Conservation (phyloP, 2,113 vertebrate species). For the Kobus ellipsiprymnus region DNA sequence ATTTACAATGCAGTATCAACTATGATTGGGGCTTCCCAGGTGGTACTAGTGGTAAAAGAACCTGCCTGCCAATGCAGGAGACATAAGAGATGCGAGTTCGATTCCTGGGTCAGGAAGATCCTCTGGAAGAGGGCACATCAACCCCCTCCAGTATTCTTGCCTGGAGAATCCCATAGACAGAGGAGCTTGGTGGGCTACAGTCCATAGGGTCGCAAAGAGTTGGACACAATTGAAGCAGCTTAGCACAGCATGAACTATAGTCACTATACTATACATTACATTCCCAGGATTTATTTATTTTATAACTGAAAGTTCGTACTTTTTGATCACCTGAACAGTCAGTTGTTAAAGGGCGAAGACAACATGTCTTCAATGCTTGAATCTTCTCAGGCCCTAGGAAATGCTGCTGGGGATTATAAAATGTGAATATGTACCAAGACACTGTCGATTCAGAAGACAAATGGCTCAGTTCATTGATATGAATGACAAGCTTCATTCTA, state of each 20-base stretch:
- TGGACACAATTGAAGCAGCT: background rate
- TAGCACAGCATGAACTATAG: background rate
- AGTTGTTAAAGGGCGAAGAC: background rate
- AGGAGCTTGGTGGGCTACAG: background rate
- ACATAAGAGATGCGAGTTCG: background rate
- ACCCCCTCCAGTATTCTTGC: background rate
- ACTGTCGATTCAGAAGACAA: background rate
- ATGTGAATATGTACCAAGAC: background rate
- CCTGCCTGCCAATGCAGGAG: background rate
- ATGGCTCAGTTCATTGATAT: background rate
- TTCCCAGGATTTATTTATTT: background rate
- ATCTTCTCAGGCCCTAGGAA: background rate
- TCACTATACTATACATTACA: background rate
- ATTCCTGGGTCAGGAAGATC: background rate
- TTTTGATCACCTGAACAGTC: background rate
- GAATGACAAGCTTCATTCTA: background rate
- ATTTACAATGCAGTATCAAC: background rate
- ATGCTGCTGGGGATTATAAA: background rate
- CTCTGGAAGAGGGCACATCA: background rate
- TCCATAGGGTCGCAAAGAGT: background rate
- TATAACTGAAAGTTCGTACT: background rate
- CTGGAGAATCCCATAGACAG: background rate
- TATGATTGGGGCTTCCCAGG: background rate
- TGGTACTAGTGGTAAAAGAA: background rate
- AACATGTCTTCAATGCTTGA: background rate